Conservation (phyloP, 2,888 invertebrate species). For the Exephanes ischioxanthus region DNA sequence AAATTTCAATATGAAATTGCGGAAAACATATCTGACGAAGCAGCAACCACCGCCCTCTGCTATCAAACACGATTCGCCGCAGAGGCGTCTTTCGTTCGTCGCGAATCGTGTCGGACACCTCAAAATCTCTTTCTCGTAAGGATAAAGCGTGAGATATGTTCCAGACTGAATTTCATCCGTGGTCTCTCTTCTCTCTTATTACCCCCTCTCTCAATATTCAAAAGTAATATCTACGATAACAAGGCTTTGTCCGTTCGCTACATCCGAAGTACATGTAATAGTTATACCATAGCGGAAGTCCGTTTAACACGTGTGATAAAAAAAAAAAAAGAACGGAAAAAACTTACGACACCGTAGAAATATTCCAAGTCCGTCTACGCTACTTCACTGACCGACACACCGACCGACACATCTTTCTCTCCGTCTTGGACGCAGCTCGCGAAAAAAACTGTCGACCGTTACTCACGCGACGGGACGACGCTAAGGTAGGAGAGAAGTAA, state of each 20-base stretch:
- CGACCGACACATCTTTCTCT: neutral
- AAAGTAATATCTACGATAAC: conserved; percentile 4
- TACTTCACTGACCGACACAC: conserved; percentile 20
- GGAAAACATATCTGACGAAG: conserved; percentile 35
- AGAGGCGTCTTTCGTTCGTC: neutral
- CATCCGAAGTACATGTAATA: conserved; percentile 32
- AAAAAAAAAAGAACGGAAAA: neutral
- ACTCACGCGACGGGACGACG: conserved; percentile 9
- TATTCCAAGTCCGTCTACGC: neutral
- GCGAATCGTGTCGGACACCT: neutral
- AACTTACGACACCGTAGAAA: conserved; percentile 20
- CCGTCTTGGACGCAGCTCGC: conserved; percentile 11
- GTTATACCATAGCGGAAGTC: conserved; percentile 24
- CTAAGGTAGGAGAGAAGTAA: neutral
- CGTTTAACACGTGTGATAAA: neutral
- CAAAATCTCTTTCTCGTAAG: neutral
- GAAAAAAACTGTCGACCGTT: neutral
- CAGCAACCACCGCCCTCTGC: conserved; percentile 1
- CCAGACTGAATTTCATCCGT: conserved; percentile 24
- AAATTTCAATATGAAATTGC: conserved; percentile 62
- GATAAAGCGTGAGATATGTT: conserved; percentile 39
- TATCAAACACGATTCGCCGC: neutral
- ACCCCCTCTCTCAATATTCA: neutral
- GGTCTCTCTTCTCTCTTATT: neutral
- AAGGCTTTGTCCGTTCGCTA: conserved; percentile 17